Percentiles rank a stretch among this genome's conserved stretches.
These are phyloP conservation scores for Nycticryphes semicollaris DNA, from an alignment of 2,113 vertebrate species.

Conservation along the genomic window DNA sequence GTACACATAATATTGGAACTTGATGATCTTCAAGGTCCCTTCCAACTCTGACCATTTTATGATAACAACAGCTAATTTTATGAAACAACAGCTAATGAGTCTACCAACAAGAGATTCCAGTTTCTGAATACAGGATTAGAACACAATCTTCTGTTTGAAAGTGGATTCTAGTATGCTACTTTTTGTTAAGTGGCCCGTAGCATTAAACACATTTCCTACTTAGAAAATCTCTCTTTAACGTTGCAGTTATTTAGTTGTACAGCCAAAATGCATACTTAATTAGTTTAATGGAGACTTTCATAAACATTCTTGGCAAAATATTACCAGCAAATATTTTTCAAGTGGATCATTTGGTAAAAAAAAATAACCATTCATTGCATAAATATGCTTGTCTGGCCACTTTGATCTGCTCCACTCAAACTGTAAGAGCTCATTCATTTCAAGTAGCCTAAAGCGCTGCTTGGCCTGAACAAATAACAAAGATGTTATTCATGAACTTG, in stretches of 20 bases:
- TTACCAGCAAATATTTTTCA: not conserved
- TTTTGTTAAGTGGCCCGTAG: not conserved
- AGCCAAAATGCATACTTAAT: not conserved
- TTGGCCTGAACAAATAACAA: conserved; percentile 9
- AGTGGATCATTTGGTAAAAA: not conserved
- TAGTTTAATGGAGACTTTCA: not conserved
- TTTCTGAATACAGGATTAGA: not conserved
- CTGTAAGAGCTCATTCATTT: not conserved
- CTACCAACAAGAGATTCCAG: not conserved
- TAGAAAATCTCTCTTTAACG: not conserved
- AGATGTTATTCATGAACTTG: not conserved
- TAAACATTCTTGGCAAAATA: not conserved
- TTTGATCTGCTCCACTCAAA: not conserved
- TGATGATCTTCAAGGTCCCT: no score
- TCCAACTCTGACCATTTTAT: no score
- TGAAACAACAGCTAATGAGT: not conserved
- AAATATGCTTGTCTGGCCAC: not conserved
- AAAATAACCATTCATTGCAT: not conserved
- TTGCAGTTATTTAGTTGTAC: not conserved
- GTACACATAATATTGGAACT: not conserved
- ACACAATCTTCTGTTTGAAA: not conserved
- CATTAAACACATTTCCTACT: not conserved
- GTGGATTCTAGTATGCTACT: not conserved
- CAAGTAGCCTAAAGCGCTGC: not conserved
- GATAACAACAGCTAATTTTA: no score